Conservation (phyloP, 2,797 vertebrate species). For the Rousettus madagascariensis region DNA sequence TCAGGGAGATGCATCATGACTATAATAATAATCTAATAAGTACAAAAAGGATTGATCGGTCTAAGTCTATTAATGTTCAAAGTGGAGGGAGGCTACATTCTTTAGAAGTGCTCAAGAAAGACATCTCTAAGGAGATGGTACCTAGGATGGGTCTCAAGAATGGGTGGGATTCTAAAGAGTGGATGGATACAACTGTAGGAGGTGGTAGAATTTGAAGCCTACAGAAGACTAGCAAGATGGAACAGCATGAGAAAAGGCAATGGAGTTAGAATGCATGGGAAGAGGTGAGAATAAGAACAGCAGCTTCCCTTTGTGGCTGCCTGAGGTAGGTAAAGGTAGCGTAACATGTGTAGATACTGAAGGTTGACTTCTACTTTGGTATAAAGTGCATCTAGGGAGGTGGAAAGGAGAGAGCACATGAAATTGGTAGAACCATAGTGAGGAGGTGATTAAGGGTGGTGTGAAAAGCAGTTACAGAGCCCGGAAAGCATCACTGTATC, state of each 20-base stretch:
- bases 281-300: background rate
- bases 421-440: background rate
- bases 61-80: background rate
- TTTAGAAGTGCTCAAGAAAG: background rate
- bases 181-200: no score
- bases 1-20: background rate
- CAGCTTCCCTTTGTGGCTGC: background rate
- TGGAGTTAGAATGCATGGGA: background rate
- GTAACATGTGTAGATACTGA: no score
- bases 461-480: background rate
- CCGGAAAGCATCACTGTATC: no score
- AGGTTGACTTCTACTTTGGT: background rate
- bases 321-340: no score
- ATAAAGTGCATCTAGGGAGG: no score
- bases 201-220: background rate
- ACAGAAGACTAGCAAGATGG: background rate
- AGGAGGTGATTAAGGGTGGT: background rate
- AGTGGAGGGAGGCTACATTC: background rate
- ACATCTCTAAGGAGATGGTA: background rate
- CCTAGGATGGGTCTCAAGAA: background rate
- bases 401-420: background rate
- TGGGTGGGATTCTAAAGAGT: background rate
- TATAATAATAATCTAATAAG: background rate
- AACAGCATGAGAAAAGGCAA: background rate
- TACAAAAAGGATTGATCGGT: background rate